Base-by-base conservation (phyloP, 2,888 invertebrate species). In the Sthenelais limicola region DNA sequence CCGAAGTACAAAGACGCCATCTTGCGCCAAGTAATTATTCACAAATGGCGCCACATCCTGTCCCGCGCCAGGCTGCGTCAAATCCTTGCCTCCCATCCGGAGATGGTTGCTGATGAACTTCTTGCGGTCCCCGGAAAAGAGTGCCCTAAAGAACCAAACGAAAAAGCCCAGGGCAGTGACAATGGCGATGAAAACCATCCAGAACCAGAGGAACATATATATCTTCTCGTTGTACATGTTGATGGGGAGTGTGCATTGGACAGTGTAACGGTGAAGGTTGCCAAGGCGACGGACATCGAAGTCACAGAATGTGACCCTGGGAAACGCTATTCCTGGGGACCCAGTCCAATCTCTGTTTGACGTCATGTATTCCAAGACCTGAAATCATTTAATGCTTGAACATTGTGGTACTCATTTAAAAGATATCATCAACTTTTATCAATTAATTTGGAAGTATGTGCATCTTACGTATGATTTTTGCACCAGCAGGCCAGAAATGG, bases 201-300 rank as follows among this genome's bases (percentile, higher is more conserved):
- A 86, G 58, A 73, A 73, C 69, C 70, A 73, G 35, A 58, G 69
- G 73, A 73, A 73, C 35, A 62, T 21, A 62, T 73, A 73, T 18
- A 73, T 68, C 73, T 73, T 73, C 73, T 73, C 73, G 9, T 47
- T 70, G 70, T 28, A 73, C 70, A 73, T 54, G 62, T 73, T 73
- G 47, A 73, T 69, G 5, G 73, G 73, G 30, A 73, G 62, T n/a
- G 86, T 75, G 85, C 86, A 86, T 1, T 81, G 78, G 1, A 78
- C 76, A n/a, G 78, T 71, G 54, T 74, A 72, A 21, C 86, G 77
- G 73, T 86, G 86, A 1, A 87, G 79, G 73, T 86, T 87, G 1
- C 68, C 86, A 28, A 73, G 68, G 21, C 73, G 74, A 26, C 54
- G 73, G 54, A 74, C 54, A n/a, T 70, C 66, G 38, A 80, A 73